Conservation (phyloP, 2,888 invertebrate genomes). For the Pammene fasciana region DNA sequence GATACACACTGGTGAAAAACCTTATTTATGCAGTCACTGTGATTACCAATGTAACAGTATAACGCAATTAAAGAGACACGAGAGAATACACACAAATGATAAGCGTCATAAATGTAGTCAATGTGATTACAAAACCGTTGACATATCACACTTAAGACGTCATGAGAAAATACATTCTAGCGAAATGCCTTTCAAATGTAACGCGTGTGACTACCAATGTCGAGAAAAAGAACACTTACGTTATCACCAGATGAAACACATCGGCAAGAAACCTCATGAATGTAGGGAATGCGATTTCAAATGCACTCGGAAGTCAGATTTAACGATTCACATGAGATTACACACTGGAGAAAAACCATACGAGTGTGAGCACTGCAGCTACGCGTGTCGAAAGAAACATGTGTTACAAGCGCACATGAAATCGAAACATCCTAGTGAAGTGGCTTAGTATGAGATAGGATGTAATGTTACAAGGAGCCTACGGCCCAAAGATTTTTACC, state of each 20-base stretch:
- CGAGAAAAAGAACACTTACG: not conserved
- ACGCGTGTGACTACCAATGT: not conserved
- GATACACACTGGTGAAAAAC: not conserved
- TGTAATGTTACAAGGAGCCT: too few relatives aligned
- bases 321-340: not conserved
- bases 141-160: not conserved
- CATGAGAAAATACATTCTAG: not conserved
- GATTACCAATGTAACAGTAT: not conserved
- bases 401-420: not conserved
- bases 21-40: conserved; percentile 9
- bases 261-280: not conserved
- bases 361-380: not conserved
- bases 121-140: not conserved
- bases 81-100: not conserved
- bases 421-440: not conserved
- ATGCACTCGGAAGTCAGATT: not conserved
- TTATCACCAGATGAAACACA: not conserved
- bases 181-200: not conserved
- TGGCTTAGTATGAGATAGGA: too few relatives aligned
- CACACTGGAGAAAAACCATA: not conserved
- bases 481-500: too few relatives aligned
- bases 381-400: not conserved
- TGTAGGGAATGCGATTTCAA: not conserved
- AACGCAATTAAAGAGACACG: not conserved
- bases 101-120: not conserved